Evolutionary conservation across 2,888 invertebrate species (phyloP).

Genomic region (Parapristionchus giblindavisi): DNA sequence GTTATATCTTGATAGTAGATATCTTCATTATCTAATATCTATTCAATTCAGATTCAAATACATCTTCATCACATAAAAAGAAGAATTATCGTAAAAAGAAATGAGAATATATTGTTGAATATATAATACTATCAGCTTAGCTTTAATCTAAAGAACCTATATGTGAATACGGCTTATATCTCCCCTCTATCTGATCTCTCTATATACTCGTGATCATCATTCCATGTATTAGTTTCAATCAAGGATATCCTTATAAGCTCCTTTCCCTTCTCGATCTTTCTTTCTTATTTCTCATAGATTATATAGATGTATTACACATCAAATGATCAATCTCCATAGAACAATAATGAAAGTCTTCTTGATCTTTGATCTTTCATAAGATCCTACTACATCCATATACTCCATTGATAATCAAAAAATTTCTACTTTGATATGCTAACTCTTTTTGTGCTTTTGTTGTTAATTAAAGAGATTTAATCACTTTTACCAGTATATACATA

Average conservation of each 20-base stretch:
- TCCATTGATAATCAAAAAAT: background rate
- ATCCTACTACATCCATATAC: background rate
- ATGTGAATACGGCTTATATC: background rate
- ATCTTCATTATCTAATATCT: background rate
- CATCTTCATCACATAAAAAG: too few species aligned
- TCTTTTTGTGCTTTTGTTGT: too few species aligned
- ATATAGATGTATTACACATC: background rate
- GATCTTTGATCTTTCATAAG: too few species aligned
- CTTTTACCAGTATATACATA: constrained; percentile 1
- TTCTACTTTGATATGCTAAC: too few species aligned
- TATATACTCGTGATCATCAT: background rate
- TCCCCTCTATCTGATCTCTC: background rate
- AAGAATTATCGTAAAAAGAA: background rate
- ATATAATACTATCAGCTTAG: too few species aligned
- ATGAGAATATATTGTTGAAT: background rate
- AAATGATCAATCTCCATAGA: too few species aligned
- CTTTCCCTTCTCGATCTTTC: constrained; percentile 1
- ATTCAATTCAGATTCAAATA: constrained; percentile 9
- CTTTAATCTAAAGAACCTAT: too few species aligned
- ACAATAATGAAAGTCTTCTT: too few species aligned
- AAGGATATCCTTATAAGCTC: background rate
- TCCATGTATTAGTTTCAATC: background rate
- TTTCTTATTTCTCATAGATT: background rate
- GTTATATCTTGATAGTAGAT: background rate
- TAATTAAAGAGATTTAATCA: background rate